phyloP scores from a whole-genome alignment of 2,888 invertebrate genomes.

The Mimachlamys varia region DNA sequence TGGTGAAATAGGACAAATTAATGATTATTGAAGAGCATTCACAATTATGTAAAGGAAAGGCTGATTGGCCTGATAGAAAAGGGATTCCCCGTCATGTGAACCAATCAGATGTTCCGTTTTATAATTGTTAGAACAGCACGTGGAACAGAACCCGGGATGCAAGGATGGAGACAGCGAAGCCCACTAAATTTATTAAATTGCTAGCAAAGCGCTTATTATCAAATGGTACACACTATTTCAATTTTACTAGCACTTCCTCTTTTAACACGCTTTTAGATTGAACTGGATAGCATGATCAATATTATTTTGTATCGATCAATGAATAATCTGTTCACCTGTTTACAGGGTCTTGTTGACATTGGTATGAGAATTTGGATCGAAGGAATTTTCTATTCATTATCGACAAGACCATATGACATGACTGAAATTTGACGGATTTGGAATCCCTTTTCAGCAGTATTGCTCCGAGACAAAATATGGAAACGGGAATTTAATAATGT shows the following conservation, averaged over 20 bases:
- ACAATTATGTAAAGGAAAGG: slow-evolving; percentile 13
- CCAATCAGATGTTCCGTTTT: slow-evolving; percentile 55
- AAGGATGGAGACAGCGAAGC: slow-evolving; percentile 47
- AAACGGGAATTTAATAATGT: no score
- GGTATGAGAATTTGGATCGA: no score
- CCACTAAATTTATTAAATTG: slow-evolving; percentile 53
- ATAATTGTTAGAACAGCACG: slow-evolving; percentile 31
- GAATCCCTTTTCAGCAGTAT: no score
- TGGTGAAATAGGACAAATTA: slow-evolving; percentile 14
- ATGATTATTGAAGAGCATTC: slow-evolving; percentile 9
- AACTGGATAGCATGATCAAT: no score
- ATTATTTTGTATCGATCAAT: no score
- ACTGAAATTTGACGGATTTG: no score
- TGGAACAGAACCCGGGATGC: slow-evolving; percentile 40
- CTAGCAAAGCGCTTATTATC: slow-evolving; percentile 43
- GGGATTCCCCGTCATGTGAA: slow-evolving; percentile 46
- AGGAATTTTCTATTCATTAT: no score
- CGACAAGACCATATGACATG: no score
- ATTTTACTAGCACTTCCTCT: neutral
- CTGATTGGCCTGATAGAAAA: slow-evolving; percentile 55
- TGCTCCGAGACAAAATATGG: no score
- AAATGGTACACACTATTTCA: slow-evolving; percentile 34
- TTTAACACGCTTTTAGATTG: neutral
- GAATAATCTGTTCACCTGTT: no score
- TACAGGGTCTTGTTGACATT: no score